phyloP scores from a whole-genome alignment of 2,888 invertebrate genomes.

The Argyra leucocephala region DNA sequence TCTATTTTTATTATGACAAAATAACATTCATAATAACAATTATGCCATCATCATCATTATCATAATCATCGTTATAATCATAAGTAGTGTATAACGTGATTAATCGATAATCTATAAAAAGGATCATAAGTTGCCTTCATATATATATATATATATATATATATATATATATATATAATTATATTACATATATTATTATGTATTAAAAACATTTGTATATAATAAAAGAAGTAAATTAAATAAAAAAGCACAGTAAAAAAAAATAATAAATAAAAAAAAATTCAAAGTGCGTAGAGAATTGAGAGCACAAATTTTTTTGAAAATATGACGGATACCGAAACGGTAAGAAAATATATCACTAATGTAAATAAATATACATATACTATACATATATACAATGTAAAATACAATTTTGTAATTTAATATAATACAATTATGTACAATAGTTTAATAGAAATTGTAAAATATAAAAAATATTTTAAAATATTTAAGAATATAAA shows the following conservation, averaged over 20 bases:
- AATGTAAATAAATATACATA: too few species aligned
- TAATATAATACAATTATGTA: too few species aligned
- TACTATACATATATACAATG: too few species aligned
- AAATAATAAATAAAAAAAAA: neutral
- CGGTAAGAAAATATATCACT: conserved; percentile 11
- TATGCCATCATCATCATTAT: neutral
- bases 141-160: too few species aligned
- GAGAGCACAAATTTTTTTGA: neutral
- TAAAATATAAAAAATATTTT: too few species aligned
- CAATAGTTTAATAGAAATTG: too few species aligned
- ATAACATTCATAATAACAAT: neutral
- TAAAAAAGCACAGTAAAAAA: neutral
- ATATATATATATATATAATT: too few species aligned
- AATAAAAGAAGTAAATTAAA: neutral
- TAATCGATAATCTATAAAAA: conserved; percentile 3
- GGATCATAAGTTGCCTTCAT: neutral
- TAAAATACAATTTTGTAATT: too few species aligned
- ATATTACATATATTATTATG: too few species aligned
- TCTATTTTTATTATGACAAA: neutral
- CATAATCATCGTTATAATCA: too few species aligned
- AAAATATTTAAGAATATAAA: too few species aligned
- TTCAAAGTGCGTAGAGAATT: neutral
- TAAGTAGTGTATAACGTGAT: neutral
- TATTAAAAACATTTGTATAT: too few species aligned
- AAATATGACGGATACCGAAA: conserved; percentile 12